A percentile compares a stretch with the other conserved stretches of the same genome.
Conservation (phyloP, 2,888 invertebrate genomes). For the Sympetrum striolatum region DNA sequence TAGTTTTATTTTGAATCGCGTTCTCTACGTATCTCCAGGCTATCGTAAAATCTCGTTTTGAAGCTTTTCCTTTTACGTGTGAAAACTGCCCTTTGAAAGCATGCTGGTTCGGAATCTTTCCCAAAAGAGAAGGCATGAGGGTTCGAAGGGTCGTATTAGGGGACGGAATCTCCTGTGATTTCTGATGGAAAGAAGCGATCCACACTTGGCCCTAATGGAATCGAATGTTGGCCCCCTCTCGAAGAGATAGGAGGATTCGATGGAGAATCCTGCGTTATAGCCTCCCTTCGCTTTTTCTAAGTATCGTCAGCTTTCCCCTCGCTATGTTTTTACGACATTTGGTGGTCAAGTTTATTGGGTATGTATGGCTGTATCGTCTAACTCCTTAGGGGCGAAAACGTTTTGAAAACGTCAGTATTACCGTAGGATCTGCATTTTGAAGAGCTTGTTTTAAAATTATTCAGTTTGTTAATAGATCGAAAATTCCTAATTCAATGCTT, state of each 20-base stretch:
- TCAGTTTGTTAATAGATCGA: too few species aligned
- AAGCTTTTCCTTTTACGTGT: constrained; percentile 9
- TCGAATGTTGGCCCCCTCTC: neutral
- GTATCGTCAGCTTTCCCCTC: neutral
- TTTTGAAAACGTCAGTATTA: too few species aligned
- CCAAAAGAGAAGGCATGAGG: neutral
- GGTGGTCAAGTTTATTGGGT: neutral
- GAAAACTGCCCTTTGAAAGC: neutral
- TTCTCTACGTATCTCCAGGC: neutral
- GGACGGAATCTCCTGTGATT: neutral
- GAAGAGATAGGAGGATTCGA: neutral
- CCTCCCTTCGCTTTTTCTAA: neutral
- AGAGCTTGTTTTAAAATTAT: too few species aligned
- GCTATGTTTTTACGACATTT: neutral
- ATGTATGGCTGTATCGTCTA: too few species aligned
- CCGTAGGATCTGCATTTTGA: too few species aligned
- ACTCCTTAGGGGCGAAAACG: too few species aligned
- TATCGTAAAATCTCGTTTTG: neutral
- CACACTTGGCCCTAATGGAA: constrained; percentile 2
- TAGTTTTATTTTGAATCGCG: neutral
- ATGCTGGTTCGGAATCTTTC: neutral
- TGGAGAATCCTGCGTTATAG: neutral
- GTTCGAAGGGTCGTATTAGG: neutral
- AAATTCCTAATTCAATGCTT: too few species aligned
- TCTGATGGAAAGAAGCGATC: constrained; percentile 24